Conservation (phyloP, 2,888 invertebrate genomes). For the Tyria jacobaeae region DNA sequence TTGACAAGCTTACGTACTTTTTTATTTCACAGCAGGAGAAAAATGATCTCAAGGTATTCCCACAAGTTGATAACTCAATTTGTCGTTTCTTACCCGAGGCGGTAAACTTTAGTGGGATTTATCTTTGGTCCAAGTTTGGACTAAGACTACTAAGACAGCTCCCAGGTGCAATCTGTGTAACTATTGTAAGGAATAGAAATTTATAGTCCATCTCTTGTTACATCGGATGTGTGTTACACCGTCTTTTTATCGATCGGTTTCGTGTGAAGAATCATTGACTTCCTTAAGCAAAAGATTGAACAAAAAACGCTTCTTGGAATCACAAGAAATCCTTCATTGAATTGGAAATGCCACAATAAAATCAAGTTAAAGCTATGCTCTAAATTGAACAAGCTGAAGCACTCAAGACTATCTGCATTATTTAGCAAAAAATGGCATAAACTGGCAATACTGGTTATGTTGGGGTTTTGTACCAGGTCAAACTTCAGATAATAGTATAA, state of each 20-base stretch:
- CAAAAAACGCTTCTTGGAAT: too few species aligned
- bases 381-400: too few species aligned
- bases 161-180: slow-evolving; percentile 81
- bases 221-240: slow-evolving; percentile 54
- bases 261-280: not conserved
- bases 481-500: not conserved
- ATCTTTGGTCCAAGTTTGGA: slow-evolving; percentile 71
- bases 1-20: slow-evolving; percentile 37
- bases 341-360: too few species aligned
- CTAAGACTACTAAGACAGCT: slow-evolving; percentile 73
- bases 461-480: not conserved
- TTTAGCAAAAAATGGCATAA: not conserved
- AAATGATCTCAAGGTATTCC: slow-evolving; percentile 58
- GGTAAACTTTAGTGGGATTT: slow-evolving; percentile 69
- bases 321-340: too few species aligned
- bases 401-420: too few species aligned
- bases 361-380: too few species aligned
- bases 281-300: too few species aligned
- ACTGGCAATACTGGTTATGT: not conserved
- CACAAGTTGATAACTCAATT: slow-evolving; percentile 73
- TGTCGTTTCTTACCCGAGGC: slow-evolving; percentile 61
- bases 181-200: slow-evolving; percentile 81
- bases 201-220: slow-evolving; percentile 70
- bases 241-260: slow-evolving; percentile 20
- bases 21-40: slow-evolving; percentile 51